Percentiles rank a stretch among this genome's conserved stretches.
phyloP scores from a whole-genome alignment of 2,113 vertebrate genomes.

The Chlamydotis undulata region DNA sequence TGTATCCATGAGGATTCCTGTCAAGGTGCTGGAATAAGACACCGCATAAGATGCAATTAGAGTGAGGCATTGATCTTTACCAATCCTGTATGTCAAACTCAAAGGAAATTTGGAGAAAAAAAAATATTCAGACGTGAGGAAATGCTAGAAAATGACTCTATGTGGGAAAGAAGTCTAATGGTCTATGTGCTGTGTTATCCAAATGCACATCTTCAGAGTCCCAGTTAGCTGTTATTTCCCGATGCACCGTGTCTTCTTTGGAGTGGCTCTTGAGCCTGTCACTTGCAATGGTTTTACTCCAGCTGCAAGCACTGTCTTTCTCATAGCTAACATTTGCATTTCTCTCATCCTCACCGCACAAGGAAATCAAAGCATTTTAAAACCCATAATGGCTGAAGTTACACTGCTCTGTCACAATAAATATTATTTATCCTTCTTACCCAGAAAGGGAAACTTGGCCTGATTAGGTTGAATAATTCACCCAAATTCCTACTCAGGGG shows the following conservation, averaged over 20 bases:
- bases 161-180: not conserved
- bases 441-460: not conserved
- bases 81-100: not conserved
- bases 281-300: not conserved
- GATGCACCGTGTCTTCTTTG: not conserved
- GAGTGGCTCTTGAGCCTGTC: not conserved
- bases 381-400: not conserved
- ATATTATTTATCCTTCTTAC: not conserved
- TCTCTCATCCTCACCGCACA: not conserved
- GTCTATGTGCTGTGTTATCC: not conserved
- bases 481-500: not conserved
- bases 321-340: not conserved
- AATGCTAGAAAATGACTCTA: not conserved
- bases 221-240: not conserved
- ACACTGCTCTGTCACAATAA: not conserved
- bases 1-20: not conserved
- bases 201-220: not conserved
- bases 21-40: not conserved
- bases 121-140: not conserved
- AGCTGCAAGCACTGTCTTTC: conserved; percentile 11
- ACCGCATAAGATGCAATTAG: not conserved
- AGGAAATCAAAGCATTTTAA: conserved; percentile 1
- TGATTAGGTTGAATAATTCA: not conserved
- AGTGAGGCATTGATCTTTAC: not conserved
- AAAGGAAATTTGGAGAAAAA: not conserved